These are phyloP conservation scores for Erythrocebus patas DNA, from an alignment of 2,113 vertebrate species.

Conservation along the genomic window DNA sequence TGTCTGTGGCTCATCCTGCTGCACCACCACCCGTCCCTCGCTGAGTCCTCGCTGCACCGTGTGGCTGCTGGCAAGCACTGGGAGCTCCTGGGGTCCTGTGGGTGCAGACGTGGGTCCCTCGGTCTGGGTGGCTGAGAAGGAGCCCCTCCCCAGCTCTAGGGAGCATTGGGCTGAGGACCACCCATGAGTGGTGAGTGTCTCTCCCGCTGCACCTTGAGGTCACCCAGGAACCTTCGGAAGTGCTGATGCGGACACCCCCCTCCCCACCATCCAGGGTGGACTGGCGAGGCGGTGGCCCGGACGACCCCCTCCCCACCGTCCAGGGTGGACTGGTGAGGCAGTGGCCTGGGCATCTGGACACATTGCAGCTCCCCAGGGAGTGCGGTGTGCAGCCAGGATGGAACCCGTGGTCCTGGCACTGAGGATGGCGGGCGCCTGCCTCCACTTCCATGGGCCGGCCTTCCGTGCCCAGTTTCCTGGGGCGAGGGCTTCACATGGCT, in stretches of 20 bases:
- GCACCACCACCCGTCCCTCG: too few species aligned
- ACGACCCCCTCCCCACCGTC: not conserved
- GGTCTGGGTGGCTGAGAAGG: not conserved
- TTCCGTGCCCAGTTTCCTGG: not conserved
- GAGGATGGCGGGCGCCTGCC: not conserved
- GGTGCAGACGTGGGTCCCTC: not conserved
- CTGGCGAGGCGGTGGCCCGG: too few species aligned
- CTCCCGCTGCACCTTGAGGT: not conserved
- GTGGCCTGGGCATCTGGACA: too few species aligned
- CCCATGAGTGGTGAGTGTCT: not conserved
- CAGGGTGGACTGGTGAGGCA: too few species aligned
- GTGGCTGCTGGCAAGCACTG: not conserved
- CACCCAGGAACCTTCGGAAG: not conserved
- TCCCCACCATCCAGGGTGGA: not conserved
- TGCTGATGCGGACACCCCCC: not conserved
- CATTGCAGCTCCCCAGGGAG: not conserved
- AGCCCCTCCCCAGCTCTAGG: not conserved
- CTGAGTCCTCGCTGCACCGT: rapidly evolving
- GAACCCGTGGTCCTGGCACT: not conserved
- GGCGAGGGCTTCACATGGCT: not conserved
- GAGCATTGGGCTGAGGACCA: rapidly evolving
- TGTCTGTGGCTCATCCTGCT: too few species aligned
- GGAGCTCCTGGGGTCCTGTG: too few species aligned
- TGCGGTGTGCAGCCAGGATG: not conserved
- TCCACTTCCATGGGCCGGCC: not conserved